phyloP scores from a whole-genome alignment of 2,113 vertebrate species.

The Arothron firmamentum region DNA sequence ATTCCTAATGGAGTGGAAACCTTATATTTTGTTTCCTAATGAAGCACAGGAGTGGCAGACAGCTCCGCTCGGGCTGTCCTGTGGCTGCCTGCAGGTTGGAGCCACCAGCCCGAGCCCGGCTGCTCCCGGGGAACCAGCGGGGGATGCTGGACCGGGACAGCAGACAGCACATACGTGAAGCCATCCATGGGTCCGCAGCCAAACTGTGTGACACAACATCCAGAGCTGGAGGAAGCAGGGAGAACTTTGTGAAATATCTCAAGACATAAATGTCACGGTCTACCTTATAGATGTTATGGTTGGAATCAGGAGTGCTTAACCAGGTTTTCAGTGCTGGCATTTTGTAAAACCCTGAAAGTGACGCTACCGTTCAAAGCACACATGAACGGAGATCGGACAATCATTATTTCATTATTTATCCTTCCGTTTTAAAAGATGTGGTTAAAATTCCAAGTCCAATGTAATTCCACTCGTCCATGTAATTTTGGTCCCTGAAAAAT shows the following conservation, averaged over 20 bases:
- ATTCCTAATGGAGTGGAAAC: slow-evolving; percentile 99
- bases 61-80: slow-evolving; percentile 65
- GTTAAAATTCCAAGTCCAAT: too few relatives aligned
- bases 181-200: slow-evolving; percentile 21
- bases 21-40: slow-evolving; percentile 99
- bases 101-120: slow-evolving; percentile 65
- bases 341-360: too few relatives aligned
- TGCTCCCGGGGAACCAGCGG: slow-evolving; percentile 60
- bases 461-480: too few relatives aligned
- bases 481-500: too few relatives aligned
- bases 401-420: too few relatives aligned
- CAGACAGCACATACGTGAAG: slow-evolving; percentile 42
- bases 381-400: too few relatives aligned
- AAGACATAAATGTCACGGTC: background rate
- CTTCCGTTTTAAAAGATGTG: too few relatives aligned
- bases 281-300: too few relatives aligned
- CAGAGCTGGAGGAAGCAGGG: background rate
- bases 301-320: too few relatives aligned
- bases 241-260: background rate
- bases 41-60: slow-evolving; percentile 87
- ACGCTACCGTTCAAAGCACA: too few relatives aligned
- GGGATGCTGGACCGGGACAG: slow-evolving; percentile 44
- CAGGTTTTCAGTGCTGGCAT: too few relatives aligned
- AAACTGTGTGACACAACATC: slow-evolving; percentile 17
- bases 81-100: slow-evolving; percentile 70